Conservation (phyloP, 2,113 vertebrate genomes). For the Australoheros scitulus region DNA sequence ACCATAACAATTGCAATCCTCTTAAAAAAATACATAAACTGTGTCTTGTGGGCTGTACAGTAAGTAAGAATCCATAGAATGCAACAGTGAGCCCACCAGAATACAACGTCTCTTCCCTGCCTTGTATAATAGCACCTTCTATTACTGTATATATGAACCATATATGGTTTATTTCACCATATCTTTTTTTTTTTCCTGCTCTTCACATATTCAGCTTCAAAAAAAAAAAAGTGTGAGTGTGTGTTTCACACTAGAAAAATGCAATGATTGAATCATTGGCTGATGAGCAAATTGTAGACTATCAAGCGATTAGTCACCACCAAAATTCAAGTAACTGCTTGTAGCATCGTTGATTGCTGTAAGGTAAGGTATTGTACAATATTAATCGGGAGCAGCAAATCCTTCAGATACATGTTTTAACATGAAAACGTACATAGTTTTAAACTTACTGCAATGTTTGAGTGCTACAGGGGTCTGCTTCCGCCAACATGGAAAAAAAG, state of each 20-base stretch:
- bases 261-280: not conserved
- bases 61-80: not conserved
- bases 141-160: not conserved
- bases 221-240: too few relatives aligned
- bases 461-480: not conserved
- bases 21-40: not conserved
- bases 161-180: not conserved
- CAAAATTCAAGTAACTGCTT: slow-evolving; percentile 12
- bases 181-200: not conserved
- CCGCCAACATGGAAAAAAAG: not conserved
- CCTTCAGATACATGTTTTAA: not conserved
- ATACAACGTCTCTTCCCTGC: not conserved
- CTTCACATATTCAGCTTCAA: not conserved
- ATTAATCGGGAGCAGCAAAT: not conserved
- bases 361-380: slow-evolving; percentile 4
- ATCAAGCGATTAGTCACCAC: slow-evolving; percentile 7
- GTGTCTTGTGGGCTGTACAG: not conserved
- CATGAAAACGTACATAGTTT: not conserved
- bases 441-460: not conserved
- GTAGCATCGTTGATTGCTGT: not conserved
- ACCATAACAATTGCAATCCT: not conserved
- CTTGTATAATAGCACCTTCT: not conserved
- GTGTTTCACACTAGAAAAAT: not conserved
- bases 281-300: not conserved
- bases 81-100: not conserved